Evolutionary conservation across 1,140 invertebrate species (phyloP), one percentile per base, ranked within the genome.

Genomic region (Berghia stephanieae): DNA sequence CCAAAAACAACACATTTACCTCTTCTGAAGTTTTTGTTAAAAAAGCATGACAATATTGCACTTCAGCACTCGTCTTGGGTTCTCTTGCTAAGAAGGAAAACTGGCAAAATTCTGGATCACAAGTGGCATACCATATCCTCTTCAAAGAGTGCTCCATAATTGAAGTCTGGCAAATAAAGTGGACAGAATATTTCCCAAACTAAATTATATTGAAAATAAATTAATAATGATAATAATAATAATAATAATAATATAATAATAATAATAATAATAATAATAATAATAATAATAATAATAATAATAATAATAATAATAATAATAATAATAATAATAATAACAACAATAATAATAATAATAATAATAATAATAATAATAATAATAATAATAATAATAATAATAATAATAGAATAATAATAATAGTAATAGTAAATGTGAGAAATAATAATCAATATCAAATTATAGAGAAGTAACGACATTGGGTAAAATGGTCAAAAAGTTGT

Each of bases 71-170:
- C 36, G 92, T 93, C 84, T 93, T 92, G 18, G 94, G 94, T 91
- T 95, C 94, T 80, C 94, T 90, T 24, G 94, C 94, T 78, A 96
- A 91, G 88, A 95, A 95, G 84, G 94, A 94, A 91, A 96, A 96
- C 88, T 95, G 94, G 81, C 92, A 92, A 86, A 93, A 91, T 73
- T 93, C 92, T 13, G 94, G 93, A 89, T 96, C 94, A 93, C 94
- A 95, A 79, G 94, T 95, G 80, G 94, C 94, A 90, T 95, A 95
- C 79, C 94, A 95, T 85, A 96, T 95, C 86, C 95, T 92, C 82
- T 94, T 93, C 83, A 96, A 90, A 85, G 94, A 94, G 90, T 95
- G 94, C 79, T 93, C 94, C 94, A 95, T 96, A 89, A 94, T 93
- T 88, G 95, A 94, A 88, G 92, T 93, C 94, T 95, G 92, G 13